Base-by-base conservation (phyloP, 2,797 vertebrate species). In the Anisognathus igniventris region DNA sequence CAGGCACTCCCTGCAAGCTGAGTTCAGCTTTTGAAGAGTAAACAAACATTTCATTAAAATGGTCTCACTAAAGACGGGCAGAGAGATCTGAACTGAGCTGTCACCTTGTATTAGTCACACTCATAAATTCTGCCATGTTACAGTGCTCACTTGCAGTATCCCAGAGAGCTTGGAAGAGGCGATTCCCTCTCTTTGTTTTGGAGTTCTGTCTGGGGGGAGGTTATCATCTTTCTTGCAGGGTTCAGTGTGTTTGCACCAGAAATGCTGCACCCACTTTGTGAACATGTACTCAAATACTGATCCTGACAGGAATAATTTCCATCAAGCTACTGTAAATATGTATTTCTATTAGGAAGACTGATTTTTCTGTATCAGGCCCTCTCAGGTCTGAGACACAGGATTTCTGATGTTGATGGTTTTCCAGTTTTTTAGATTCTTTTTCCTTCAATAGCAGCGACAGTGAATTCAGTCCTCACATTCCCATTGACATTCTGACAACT, bases 41-140 rank as follows among this genome's bases (percentile, higher is more conserved):
- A 97, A 97, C 95, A 96, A 96, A 96, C 94, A 96, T 96, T 97
- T 97, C 96, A 96, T 97, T 97, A 97, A 97, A 97, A 97, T 93
- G 44, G 92, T 91, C 93, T 94, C 91, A 84, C 91, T 96, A 96
- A 96, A 96, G 96, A 94, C 81, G 1, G 93, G 81, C 81, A 95
- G 95, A 96, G 90, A 95, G 93, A 97, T 97, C 96, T 96, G 81
- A 97, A 98, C 96, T 64, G 92, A 97, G 88, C 96, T 97, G 97
- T 97, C 97, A 96, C 92, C 81, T 97, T 97, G 77, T 90, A 96
- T 98, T 98, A 96, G 96, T 97, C 95, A 97, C 95, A 97, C 95
- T 91, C 93, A 95, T 96, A 96, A 97, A 96, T 95, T 88, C 93
- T 91, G 77, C 92, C 91, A 39, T 66, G 90, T 93, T 95, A 92